Evolutionary conservation across 2,113 vertebrate species (phyloP).

Genomic region (Boulengeromyrus knoepffleri): DNA sequence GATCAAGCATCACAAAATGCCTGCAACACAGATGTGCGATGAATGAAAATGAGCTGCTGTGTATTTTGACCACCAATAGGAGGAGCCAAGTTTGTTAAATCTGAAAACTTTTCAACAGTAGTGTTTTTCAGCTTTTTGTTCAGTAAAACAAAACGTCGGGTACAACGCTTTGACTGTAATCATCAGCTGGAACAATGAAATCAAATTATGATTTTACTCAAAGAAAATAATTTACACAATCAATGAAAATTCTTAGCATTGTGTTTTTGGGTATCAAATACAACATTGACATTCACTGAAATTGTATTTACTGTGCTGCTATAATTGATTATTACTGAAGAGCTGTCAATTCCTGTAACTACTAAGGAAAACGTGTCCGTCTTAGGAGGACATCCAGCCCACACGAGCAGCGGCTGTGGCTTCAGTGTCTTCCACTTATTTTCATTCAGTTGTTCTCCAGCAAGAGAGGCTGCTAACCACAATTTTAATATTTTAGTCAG

Average conservation of each 20-base stretch:
- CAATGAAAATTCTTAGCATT: background rate
- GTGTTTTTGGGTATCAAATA: background rate
- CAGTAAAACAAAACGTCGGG: background rate
- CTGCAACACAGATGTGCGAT: background rate
- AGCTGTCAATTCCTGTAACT: background rate
- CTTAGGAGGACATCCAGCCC: background rate
- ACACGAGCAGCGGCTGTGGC: background rate
- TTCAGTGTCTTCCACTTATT: background rate
- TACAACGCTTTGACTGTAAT: background rate
- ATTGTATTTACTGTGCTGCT: background rate
- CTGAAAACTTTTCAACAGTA: background rate
- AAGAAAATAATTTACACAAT: background rate
- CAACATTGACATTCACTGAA: background rate
- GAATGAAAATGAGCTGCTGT: background rate
- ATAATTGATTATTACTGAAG: background rate
- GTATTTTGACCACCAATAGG: background rate
- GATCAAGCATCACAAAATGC: background rate
- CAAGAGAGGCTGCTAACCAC: background rate
- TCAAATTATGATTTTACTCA: background rate
- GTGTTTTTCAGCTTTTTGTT: background rate
- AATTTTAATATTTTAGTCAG: background rate
- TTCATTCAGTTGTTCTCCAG: background rate
- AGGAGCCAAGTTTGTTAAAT: background rate
- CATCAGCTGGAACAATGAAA: background rate
- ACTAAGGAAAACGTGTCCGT: background rate